phyloP scores from a whole-genome alignment of 1,140 invertebrate species.

The Cydia amplana region DNA sequence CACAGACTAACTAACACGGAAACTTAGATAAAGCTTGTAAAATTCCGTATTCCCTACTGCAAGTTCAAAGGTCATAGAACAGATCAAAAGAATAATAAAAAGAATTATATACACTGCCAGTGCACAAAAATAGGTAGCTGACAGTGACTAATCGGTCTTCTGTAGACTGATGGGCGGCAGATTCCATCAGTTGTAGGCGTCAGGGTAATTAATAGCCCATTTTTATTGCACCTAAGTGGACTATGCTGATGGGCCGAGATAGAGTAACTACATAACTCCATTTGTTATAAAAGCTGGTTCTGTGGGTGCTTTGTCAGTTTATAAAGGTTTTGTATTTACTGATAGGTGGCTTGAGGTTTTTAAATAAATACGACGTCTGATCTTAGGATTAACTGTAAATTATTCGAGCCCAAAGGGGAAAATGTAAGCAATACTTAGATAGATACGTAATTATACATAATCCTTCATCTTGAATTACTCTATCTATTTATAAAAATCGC shows the following conservation, averaged over 20 bases:
- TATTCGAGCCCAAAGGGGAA: too few species aligned
- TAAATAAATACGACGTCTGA: too few species aligned
- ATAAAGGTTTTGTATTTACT: too few species aligned
- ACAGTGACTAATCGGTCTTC: background rate
- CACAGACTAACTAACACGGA: too few species aligned
- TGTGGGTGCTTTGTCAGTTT: background rate
- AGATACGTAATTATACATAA: too few species aligned
- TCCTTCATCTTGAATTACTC: too few species aligned
- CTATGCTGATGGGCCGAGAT: background rate
- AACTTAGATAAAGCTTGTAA: too few species aligned
- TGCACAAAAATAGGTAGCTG: slow-evolving; percentile 6
- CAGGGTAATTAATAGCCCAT: background rate
- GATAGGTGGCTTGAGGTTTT: too few species aligned
- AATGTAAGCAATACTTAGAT: too few species aligned
- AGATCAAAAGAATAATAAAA: background rate
- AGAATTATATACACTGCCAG: background rate
- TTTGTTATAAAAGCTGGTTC: background rate
- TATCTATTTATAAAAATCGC: too few species aligned
- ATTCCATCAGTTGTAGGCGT: slow-evolving; percentile 15
- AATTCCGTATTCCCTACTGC: background rate
- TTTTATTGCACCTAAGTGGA: slow-evolving; percentile 3
- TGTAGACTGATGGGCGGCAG: background rate
- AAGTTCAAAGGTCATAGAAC: background rate
- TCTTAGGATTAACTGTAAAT: too few species aligned
- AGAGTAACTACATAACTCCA: background rate